These are phyloP conservation scores for Montifringilla adamsi DNA, from an alignment of 2,113 vertebrate species.

Conservation along the genomic window DNA sequence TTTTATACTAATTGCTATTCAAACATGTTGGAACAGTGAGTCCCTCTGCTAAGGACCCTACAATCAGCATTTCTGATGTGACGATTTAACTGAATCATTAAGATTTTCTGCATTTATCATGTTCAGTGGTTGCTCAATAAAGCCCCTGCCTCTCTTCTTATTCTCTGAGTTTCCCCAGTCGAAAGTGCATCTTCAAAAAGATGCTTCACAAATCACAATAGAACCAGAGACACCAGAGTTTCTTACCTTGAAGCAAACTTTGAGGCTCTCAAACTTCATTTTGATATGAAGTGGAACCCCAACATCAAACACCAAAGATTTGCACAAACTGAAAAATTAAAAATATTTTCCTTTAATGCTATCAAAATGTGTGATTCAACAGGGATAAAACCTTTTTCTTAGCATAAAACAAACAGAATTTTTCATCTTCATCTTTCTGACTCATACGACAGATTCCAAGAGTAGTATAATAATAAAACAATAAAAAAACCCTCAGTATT, in stretches of 20 bases:
- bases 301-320: neutral
- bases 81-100: neutral
- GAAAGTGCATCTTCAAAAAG: neutral
- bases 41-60: neutral
- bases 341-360: neutral
- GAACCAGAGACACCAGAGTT: neutral
- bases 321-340: neutral
- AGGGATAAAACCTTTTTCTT: neutral
- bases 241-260: neutral
- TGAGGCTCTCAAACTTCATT: neutral
- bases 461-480: neutral
- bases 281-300: neutral
- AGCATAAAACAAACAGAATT: neutral
- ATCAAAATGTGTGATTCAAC: conserved; percentile 3
- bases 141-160: neutral
- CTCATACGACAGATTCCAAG: neutral
- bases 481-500: neutral
- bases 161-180: neutral
- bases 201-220: neutral
- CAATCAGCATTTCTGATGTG: neutral
- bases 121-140: neutral
- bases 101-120: neutral
- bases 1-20: neutral
- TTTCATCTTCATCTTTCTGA: neutral
- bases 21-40: neutral